Conservation (phyloP, 2,797 vertebrate species). For the Enteromius radiatus region DNA sequence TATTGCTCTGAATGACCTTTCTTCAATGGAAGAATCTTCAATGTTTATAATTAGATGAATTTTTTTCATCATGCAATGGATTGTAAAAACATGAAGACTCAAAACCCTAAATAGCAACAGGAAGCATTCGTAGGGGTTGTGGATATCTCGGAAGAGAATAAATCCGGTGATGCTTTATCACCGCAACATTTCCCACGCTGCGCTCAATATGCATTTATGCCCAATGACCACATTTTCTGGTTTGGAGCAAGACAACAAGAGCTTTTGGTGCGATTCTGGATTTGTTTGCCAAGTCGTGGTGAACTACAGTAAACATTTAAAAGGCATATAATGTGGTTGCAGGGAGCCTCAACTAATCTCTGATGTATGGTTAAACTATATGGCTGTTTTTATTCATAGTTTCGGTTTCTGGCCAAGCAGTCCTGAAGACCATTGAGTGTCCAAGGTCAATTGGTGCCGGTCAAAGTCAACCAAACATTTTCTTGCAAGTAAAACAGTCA, state of each 20-base stretch:
- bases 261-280: constrained; percentile 66
- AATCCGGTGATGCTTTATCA: constrained; percentile 45
- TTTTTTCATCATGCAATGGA: background rate
- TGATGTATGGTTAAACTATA: constrained; percentile 76
- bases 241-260: constrained; percentile 66
- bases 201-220: constrained; percentile 55
- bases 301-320: constrained; percentile 81
- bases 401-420: constrained; percentile 77
- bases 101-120: constrained; percentile 12
- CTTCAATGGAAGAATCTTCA: no score
- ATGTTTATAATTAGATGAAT: constrained; percentile 18
- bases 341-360: constrained; percentile 77
- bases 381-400: constrained; percentile 80
- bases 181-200: constrained; percentile 71
- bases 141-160: constrained; percentile 15
- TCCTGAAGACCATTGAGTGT: constrained; percentile 66
- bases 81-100: background rate
- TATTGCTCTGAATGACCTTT: constrained; percentile 3
- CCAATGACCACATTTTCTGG: constrained; percentile 65
- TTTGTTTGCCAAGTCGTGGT: constrained; percentile 73
- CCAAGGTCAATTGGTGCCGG: constrained; percentile 80
- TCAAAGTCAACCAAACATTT: constrained; percentile 70
- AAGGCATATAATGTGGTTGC: constrained; percentile 75
- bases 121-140: background rate
- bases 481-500: constrained; percentile 71